Evolutionary conservation across 2,797 vertebrate genomes (phyloP).

Genomic region (Chelonia mydas): DNA sequence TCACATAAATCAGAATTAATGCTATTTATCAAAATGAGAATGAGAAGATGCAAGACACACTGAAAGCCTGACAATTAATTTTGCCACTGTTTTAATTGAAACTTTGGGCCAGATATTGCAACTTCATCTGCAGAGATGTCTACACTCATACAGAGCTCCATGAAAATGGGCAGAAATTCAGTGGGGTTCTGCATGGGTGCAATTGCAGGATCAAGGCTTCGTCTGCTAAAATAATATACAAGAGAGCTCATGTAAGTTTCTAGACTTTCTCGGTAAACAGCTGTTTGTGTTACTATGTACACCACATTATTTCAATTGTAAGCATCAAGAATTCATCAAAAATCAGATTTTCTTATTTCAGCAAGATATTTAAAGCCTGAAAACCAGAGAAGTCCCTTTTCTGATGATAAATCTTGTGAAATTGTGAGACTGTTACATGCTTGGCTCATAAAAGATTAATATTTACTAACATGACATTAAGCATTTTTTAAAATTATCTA

Average conservation of each 20-base stretch:
- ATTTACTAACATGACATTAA: no score
- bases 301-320: not conserved
- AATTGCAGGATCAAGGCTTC: not conserved
- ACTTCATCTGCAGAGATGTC: not conserved
- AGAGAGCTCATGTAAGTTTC: not conserved
- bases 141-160: not conserved
- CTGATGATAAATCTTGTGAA: not conserved
- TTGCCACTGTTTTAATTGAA: not conserved
- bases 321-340: not conserved
- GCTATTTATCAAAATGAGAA: not conserved
- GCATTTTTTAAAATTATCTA: no score
- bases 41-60: not conserved
- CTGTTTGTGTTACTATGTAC: not conserved
- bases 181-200: not conserved
- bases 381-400: not conserved
- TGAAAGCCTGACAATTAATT: not conserved
- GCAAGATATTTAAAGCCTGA: not conserved
- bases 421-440: no score
- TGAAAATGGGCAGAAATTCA: not conserved
- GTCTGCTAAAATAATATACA: not conserved
- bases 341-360: not conserved
- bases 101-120: not conserved
- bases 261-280: not conserved
- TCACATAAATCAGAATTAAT: not conserved
- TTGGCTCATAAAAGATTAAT: no score